These are phyloP conservation scores for Acrobasis consociella DNA, from an alignment of 2,888 invertebrate genomes.

Conservation along the genomic window DNA sequence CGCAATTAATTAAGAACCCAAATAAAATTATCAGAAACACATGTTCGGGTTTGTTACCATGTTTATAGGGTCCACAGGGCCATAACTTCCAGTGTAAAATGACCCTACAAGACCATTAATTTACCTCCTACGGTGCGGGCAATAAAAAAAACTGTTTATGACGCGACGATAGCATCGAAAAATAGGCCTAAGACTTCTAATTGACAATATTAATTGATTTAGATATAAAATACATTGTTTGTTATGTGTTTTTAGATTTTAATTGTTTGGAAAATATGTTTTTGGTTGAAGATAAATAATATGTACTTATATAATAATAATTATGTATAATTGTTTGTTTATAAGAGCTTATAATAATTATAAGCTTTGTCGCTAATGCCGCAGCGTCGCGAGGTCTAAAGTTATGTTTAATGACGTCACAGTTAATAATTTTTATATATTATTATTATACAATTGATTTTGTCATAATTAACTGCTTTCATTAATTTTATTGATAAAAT, in stretches of 20 bases:
- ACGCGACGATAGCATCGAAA: constrained; percentile 46
- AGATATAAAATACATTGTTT: background rate
- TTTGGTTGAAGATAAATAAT: too few relatives aligned
- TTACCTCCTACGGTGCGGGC: constrained; percentile 56
- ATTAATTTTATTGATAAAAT: too few relatives aligned
- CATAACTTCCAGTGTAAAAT: constrained; percentile 68
- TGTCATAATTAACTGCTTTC: too few relatives aligned
- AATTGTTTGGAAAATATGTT: too few relatives aligned
- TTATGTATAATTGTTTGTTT: too few relatives aligned
- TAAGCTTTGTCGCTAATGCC: too few relatives aligned
- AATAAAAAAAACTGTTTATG: constrained; percentile 66
- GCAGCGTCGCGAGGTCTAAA: too few relatives aligned
- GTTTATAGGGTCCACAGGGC: constrained; percentile 56
- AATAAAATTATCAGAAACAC: constrained; percentile 69
- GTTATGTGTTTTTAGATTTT: background rate
- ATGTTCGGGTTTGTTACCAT: constrained; percentile 59
- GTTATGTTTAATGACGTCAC: too few relatives aligned
- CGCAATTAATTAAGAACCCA: constrained; percentile 60
- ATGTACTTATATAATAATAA: too few relatives aligned
- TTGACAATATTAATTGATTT: constrained; percentile 26
- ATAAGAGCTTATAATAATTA: too few relatives aligned
- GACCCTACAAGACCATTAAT: constrained; percentile 68
- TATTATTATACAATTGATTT: too few relatives aligned
- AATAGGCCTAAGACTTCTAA: constrained; percentile 31
- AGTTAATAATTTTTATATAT: too few relatives aligned